These are phyloP conservation scores for Epinotia brunnichana DNA, from an alignment of 2,888 invertebrate species.

Conservation along the genomic window DNA sequence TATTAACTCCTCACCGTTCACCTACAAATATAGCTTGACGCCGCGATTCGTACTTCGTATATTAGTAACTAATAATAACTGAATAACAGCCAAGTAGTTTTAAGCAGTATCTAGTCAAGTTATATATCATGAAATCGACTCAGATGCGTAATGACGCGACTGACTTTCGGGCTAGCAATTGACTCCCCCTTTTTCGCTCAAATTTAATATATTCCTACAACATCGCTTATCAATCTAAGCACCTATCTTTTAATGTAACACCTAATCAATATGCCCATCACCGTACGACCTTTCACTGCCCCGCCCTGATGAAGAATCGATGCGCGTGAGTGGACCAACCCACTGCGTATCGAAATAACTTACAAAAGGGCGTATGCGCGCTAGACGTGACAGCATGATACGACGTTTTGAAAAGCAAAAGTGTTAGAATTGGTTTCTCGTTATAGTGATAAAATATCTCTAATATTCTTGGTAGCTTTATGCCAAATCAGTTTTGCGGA, in stretches of 20 bases:
- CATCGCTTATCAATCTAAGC: conserved; percentile 28
- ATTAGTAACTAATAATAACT: too few species aligned
- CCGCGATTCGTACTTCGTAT: too few species aligned
- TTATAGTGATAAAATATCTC: conserved; percentile 22
- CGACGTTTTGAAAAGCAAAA: background rate
- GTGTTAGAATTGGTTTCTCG: conserved; percentile 20
- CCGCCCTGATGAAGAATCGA: conserved; percentile 67
- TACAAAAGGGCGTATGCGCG: background rate
- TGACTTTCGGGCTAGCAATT: background rate
- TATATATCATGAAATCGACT: background rate
- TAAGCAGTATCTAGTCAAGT: too few species aligned
- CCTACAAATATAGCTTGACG: too few species aligned
- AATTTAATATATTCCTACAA: conserved; percentile 19
- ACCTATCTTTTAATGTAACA: conserved; percentile 32
- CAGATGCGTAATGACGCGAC: background rate
- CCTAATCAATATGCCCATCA: conserved; percentile 25
- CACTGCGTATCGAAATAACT: conserved; percentile 48
- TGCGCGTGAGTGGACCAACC: conserved; percentile 66
- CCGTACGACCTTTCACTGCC: conserved; percentile 67
- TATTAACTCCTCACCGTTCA: too few species aligned
- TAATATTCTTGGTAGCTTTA: conserved; percentile 28
- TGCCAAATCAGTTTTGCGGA: conserved; percentile 24
- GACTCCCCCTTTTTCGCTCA: background rate
- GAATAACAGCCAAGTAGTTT: too few species aligned
- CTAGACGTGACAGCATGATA: background rate